Evolutionary conservation across 2,113 vertebrate genomes (phyloP), one percentile per base, ranked within the genome.

Genomic region (Vimba vimba): DNA sequence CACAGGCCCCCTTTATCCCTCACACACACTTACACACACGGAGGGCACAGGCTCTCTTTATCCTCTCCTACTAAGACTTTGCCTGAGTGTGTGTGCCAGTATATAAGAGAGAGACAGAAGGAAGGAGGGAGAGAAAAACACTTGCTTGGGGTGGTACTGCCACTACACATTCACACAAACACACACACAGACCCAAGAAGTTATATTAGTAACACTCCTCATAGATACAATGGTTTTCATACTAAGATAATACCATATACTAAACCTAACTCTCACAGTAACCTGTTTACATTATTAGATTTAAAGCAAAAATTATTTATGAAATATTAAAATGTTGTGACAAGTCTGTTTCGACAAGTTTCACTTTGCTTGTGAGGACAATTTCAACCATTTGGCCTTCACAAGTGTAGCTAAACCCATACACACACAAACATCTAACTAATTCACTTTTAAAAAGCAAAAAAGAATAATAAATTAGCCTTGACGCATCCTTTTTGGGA

Each of bases 401-500:
- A 33, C 30, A 19, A 19, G 64, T 36, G 7, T 9, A 68, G 27
- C 64, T 15, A 33, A 30, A 17, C 13, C 25, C 13, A 4, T 2
- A 8, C 52, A 55, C 36, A 64, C 9, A 64, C 57, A 52, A 21
- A 78, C 62, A 71, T 0, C 11, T 39, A 55, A 9, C 39, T 43
- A 1, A 64, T 23, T 17, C 36, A 25, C 2, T 25, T 71, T 11
- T 23, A 64, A 60, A 66, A 75, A 36, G 5, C 27, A 73, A 21
- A 89, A 81, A 90, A 87, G 83, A 91, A 94, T 96, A 97, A 96
- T 95, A 95, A 96, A 98, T 94, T 93, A 90, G 66, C 91, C 92
- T 91, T 94, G 96, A 57, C 19, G 23, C 60, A 79, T 79, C 86
- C 81, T 73, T 76, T 64, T 52, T n/a, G n/a, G 36, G 39, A 80